A percentile compares a stretch with the other conserved stretches of the same genome.
Conservation (phyloP, 2,113 vertebrate genomes). For the Telmatochromis brichardi region DNA sequence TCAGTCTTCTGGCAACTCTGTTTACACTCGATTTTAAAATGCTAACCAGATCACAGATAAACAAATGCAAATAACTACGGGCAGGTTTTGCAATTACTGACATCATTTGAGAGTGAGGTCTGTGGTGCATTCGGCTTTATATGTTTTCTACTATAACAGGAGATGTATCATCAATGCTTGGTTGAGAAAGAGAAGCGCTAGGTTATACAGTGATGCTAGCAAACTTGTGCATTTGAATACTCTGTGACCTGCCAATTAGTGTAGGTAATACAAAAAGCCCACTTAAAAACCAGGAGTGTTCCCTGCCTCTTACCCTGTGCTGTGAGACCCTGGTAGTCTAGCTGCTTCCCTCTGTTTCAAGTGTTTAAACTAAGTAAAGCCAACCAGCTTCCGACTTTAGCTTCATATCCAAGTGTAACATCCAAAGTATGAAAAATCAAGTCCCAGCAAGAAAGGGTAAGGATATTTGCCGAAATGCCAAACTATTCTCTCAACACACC, state of each 20-base stretch:
- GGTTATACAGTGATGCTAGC: neutral
- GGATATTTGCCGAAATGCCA: neutral
- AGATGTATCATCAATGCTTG: neutral
- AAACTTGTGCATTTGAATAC: neutral
- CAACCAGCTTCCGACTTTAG: neutral
- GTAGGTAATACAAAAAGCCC: neutral
- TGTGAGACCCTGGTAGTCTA: neutral
- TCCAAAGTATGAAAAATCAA: neutral
- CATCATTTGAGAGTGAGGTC: neutral
- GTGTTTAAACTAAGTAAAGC: neutral
- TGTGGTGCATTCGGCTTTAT: neutral
- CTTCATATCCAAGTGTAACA: neutral
- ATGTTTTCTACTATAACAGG: neutral
- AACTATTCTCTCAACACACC: neutral
- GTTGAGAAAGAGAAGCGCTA: neutral
- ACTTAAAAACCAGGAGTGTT: neutral
- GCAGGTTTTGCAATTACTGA: neutral
- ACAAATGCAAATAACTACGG: neutral
- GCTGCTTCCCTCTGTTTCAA: neutral
- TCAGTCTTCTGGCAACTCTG: neutral
- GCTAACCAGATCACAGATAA: neutral
- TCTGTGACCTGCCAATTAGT: neutral
- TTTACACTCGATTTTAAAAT: neutral
- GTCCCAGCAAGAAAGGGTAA: neutral
- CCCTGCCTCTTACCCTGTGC: neutral